Evolutionary conservation across 1,140 invertebrate genomes (phyloP), one percentile per base, ranked within the genome.

Genomic region (Helicoverpa armigera): DNA sequence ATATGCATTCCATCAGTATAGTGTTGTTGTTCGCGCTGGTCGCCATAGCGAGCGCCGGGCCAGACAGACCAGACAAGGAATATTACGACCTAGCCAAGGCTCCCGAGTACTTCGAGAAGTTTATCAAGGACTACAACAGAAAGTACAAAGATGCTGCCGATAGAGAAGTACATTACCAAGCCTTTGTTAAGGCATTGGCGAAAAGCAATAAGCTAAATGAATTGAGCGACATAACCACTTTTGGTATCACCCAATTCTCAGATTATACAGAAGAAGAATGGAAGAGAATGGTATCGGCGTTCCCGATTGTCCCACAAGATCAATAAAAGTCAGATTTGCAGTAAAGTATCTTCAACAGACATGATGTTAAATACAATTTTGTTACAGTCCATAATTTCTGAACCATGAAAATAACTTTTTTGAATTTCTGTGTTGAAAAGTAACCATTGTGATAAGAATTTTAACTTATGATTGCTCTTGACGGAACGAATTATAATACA

Each of bases 281-380:
- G 12, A n/a, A n/a, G 89, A 7, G 87, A 93, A 23, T 83, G 65
- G 16, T 23, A 23, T 23, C 23, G 23, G 23, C 23, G 23, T 23
- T 23, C 23, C 23, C 23, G 23, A 23, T 23, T 23, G 23, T 23
- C 23, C 23, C 23, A 87, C 85, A 48, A 11, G 13, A 35, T 35
- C 3, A 35, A 35, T 7, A 23, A 23, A 3, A 3, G 7, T 35
- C 7, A 23, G 23, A 23, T 23, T 23, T 23, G 86, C 85, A 48
- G 23, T 23, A 23, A 23, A 23, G 23, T 23, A 23, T 23, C 23
- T 23, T 23, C 23, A 23, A 23, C 23, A 23, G 23, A 23, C 23
- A 23, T 23, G 23, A 23, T 2, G 23, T 23, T 23, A 23, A 23
- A 23, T 23, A 23, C 23, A 23, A 23, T 23, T 23, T 23, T 23